These are phyloP conservation scores for Chrysina gloriosa DNA, from an alignment of 2,888 invertebrate species.

Conservation along the genomic window DNA sequence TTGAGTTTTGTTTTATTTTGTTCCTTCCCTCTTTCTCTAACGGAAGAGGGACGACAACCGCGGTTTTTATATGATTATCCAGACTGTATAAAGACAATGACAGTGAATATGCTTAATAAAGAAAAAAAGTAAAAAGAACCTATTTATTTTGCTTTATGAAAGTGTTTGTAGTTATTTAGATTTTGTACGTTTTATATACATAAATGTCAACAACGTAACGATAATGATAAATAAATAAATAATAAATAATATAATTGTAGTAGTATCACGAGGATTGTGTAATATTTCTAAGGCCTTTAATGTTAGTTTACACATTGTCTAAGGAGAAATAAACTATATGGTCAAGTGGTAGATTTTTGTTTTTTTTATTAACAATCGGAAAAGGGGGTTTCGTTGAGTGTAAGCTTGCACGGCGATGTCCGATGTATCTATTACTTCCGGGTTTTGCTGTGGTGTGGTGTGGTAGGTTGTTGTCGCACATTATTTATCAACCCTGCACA, in stretches of 20 bases:
- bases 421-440: too few species aligned
- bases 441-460: too few species aligned
- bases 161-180: constrained; percentile 46
- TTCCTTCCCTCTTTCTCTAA: too few species aligned
- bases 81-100: constrained; percentile 41
- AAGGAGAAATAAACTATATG: constrained; percentile 42
- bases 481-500: too few species aligned
- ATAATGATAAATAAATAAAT: constrained; percentile 28
- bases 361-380: constrained; percentile 6
- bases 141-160: constrained; percentile 44
- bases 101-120: constrained; percentile 27
- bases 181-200: constrained; percentile 49
- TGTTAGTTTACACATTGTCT: constrained; percentile 40
- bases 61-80: neutral
- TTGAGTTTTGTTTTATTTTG: too few species aligned
- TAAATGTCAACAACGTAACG: constrained; percentile 40
- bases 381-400: too few species aligned
- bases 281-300: constrained; percentile 38
- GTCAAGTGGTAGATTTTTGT: constrained; percentile 33
- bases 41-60: too few species aligned
- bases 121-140: too few species aligned
- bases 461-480: too few species aligned
- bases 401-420: too few species aligned
- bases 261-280: constrained; percentile 38
- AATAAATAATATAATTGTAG: constrained; percentile 25